phyloP scores from a whole-genome alignment of 2,888 invertebrate genomes.

The Abscondita cerata region DNA sequence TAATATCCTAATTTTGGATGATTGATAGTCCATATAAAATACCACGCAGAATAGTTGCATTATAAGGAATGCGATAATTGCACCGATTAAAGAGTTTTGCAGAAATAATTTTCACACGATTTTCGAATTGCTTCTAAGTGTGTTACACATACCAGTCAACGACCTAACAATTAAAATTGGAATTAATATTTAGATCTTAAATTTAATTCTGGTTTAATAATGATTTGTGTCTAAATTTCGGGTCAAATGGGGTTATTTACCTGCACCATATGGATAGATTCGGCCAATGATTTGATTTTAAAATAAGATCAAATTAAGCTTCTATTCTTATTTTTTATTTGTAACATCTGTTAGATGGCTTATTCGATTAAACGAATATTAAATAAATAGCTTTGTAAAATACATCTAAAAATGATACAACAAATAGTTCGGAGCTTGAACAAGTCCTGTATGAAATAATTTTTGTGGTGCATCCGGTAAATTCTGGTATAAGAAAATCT shows the following conservation, averaged over 20 bases:
- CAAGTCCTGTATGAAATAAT: slow-evolving; percentile 1
- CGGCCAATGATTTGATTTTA: slow-evolving; percentile 20
- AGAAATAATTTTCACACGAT: slow-evolving; percentile 19
- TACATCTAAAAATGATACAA: neutral
- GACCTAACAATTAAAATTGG: slow-evolving; percentile 14
- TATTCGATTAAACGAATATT: slow-evolving; percentile 5
- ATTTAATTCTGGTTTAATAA: slow-evolving; percentile 16
- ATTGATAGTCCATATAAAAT: neutral
- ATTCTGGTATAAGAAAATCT: slow-evolving; percentile 4
- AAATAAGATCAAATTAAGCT: slow-evolving; percentile 23
- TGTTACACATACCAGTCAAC: slow-evolving; percentile 8
- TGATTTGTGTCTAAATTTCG: slow-evolving; percentile 22
- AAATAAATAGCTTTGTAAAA: slow-evolving; percentile 3
- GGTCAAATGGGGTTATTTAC: slow-evolving; percentile 24
- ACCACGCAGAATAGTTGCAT: neutral
- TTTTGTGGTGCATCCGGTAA: neutral
- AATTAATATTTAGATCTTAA: slow-evolving; percentile 18
- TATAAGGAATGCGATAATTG: slow-evolving; percentile 18
- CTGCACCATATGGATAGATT: slow-evolving; percentile 22
- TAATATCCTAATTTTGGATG: neutral
- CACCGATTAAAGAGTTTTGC: slow-evolving; percentile 13
- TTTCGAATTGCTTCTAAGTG: neutral
- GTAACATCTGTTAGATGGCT: slow-evolving; percentile 21
- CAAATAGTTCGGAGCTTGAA: neutral
- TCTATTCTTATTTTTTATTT: slow-evolving; percentile 20